Base-by-base conservation (phyloP, 1,140 invertebrate species). In the Drosophila biarmipes region DNA sequence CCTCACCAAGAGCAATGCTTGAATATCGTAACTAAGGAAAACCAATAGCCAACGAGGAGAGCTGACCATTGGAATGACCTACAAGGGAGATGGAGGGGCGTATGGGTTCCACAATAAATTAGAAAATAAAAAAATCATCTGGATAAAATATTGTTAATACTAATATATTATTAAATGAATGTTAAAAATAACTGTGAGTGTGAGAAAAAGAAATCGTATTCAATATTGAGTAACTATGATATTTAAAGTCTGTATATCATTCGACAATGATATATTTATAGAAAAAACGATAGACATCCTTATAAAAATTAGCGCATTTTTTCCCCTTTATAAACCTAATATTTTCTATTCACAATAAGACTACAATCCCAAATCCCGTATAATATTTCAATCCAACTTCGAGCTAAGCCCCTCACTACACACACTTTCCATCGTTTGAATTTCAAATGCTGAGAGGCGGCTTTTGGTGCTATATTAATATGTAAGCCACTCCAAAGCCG, bases 401-500 rank as follows among this genome's bases (percentile, higher is more conserved):
- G 24, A 10, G 4, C 24, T 17, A 43, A 37, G 27, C 45, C 45
- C 5, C n/a, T 19, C 42, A 43, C 21, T 21, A 35, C 31, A n/a
- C 10, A 43, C 42, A 53, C 37, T 49, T 38, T 45, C 5, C 48
- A 56, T 40, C 49, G 53, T 56, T 67, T 87, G 64, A 74, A 74
- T 78, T 87, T 81, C 56, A 71, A 87, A 78, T 85, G 68, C 52
- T 62, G 58, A 19, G 35, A 59, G 53, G 64, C 34, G 46, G 78
- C 63, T 34, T 69, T 51, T 45, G 81, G 46, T 69, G 73, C 64
- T 78, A 78, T 81, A 86, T 87, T 82, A 84, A 82, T 89, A 87
- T 84, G 82, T 89, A 76, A 77, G 73, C 48, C 29, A n/a, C 34
- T 42, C 45, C 57, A 45, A 35, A 56, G 19, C 34, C 46, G 14